Base-by-base conservation (phyloP, 2,113 vertebrate species). In the Megaptera novaeangliae region DNA sequence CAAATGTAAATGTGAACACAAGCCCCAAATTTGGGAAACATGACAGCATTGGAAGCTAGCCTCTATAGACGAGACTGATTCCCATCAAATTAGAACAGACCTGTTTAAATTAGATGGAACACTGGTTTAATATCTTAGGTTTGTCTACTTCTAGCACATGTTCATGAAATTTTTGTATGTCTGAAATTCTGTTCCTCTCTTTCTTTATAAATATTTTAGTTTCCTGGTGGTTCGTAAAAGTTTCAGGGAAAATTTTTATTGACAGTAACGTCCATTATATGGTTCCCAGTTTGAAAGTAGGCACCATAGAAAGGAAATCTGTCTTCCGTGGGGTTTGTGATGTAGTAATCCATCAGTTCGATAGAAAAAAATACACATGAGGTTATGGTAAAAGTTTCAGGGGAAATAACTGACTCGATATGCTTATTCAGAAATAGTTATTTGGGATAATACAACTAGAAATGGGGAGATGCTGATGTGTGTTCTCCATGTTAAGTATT, bases 221-320 rank as follows among this genome's bases (percentile, higher is more conserved):
- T 96, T 63, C 39, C n/a, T 94, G 18, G 31, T 66, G 55, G 5
- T 61, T 96, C 25, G 4, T 18, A 55, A 55, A 44, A n/a, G 44
- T 88, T 97, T 83, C 25, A 80, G 63, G 77, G 17, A 88, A 91
- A 89, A 83, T 41, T 80, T 88, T 96, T 57, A 63, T 44, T 61
- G 59, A 82, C 31, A 61, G 34, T 69, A 77, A 72, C 2, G 90
- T 91, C 10, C 1, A 36, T 49, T 82, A 25, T 18, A 55, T 39
- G 13, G 36, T 95, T 8, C 5, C 61, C 72, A 6, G 21, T 77
- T 96, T 94, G 14, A 6, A 84, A 64, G 23, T 57, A 74, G 34
- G 9, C 80, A 34, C 10, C 25, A n/a, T 31, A 71, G 61, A 69
- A 77, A 59, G 21, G 85, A 85, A 96, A 41, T 66, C 14, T 74